These are phyloP conservation scores for Scaptomyza reducta DNA, from an alignment of 2,888 invertebrate species.

Conservation along the genomic window DNA sequence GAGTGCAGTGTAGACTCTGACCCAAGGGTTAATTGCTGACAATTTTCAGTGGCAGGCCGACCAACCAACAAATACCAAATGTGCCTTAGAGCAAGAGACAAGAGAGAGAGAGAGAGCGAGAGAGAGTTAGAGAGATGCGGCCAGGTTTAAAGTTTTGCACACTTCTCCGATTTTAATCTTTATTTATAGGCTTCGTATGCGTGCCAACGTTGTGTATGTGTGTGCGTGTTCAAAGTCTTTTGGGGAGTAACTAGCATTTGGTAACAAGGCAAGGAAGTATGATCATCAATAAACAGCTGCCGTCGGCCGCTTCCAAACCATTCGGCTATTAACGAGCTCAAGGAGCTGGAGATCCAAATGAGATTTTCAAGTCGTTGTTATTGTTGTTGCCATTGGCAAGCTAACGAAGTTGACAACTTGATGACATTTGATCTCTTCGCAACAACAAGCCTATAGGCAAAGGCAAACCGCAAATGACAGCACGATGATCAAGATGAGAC, in stretches of 20 bases:
- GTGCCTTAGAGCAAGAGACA: conserved; percentile 40
- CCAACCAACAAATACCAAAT: conserved; percentile 15
- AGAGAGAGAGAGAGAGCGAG: neutral
- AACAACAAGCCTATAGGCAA: conserved; percentile 19
- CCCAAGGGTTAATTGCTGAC: conserved; percentile 77
- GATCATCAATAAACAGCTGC: conserved; percentile 74
- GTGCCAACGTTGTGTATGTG: conserved; percentile 28
- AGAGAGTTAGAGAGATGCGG: conserved; percentile 16
- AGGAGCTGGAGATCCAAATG: too few relatives aligned
- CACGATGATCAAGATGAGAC: conserved; percentile 65
- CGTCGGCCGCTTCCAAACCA: conserved; percentile 35
- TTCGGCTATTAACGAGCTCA: conserved; percentile 54
- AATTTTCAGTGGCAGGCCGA: conserved; percentile 54
- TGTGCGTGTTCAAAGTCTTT: conserved; percentile 53
- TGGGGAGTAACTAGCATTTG: conserved; percentile 55
- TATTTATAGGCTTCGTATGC: conserved; percentile 67
- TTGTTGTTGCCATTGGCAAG: conserved; percentile 59
- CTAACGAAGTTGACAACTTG: conserved; percentile 82
- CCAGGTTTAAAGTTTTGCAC: conserved; percentile 51
- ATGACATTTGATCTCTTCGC: conserved; percentile 80
- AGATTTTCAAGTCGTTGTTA: conserved; percentile 54
- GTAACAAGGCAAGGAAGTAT: conserved; percentile 69
- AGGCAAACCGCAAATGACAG: conserved; percentile 57
- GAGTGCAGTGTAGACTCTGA: conserved; percentile 41
- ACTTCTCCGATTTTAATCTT: conserved; percentile 72